Evolutionary conservation across 2,113 vertebrate species (phyloP).

Genomic region (Symphodus melops): DNA sequence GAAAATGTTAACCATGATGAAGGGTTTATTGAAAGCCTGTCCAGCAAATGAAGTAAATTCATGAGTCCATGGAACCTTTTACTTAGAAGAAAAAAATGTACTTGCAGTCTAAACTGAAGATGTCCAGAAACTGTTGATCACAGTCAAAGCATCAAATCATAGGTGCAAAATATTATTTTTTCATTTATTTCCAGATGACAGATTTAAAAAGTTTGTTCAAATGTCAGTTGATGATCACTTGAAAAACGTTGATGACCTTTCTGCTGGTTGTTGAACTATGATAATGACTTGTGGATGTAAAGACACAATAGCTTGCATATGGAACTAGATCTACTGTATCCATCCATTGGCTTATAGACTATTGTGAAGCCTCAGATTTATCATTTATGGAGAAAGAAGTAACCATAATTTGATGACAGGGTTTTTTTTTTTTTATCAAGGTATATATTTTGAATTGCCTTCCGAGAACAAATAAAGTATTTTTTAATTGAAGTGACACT

Average conservation of each 20-base stretch:
- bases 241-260: background rate
- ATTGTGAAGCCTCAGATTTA: background rate
- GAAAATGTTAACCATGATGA: conserved; percentile 7
- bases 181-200: background rate
- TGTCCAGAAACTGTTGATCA: too few relatives aligned
- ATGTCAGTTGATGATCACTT: conserved; percentile 7
- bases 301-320: background rate
- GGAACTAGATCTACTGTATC: background rate
- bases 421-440: too few relatives aligned
- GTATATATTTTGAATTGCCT: too few relatives aligned
- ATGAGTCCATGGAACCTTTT: background rate
- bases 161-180: too few relatives aligned
- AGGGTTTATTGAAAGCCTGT: background rate
- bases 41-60: background rate
- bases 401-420: background rate
- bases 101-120: too few relatives aligned
- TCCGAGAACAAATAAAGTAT: too few relatives aligned
- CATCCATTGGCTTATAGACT: background rate
- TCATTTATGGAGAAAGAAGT: background rate
- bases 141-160: background rate
- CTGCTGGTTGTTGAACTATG: background rate
- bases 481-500: too few relatives aligned
- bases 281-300: background rate
- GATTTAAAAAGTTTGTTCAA: background rate
- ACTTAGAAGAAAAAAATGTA: too few relatives aligned